Conservation (phyloP, 1,140 invertebrate species). For the Ericerus pela region DNA sequence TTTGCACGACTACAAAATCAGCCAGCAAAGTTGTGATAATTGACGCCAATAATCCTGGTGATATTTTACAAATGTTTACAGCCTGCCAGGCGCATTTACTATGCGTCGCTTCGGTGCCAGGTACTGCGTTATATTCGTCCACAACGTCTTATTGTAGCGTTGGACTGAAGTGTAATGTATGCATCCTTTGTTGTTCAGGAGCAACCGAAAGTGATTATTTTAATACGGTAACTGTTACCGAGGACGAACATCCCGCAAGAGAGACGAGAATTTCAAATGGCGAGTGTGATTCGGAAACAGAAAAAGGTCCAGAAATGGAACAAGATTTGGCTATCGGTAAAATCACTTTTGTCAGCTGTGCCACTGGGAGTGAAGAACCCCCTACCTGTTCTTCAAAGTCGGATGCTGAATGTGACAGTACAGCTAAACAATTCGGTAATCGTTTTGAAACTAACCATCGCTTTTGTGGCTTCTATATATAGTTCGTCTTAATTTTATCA, state of each 20-base stretch:
- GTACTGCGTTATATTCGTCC: too few species aligned
- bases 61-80: conserved; percentile 83
- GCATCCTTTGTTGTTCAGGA: too few species aligned
- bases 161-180: too few species aligned
- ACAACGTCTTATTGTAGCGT: too few species aligned
- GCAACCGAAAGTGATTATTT: conserved; percentile 55
- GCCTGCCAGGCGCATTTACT: conserved; percentile 86
- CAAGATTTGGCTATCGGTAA: conserved; percentile 22
- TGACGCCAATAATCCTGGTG: conserved; percentile 93
- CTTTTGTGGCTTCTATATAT: too few species aligned
- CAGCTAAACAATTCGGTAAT: too few species aligned
- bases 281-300: too few species aligned
- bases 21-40: conserved; percentile 88
- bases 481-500: too few species aligned
- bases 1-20: conserved; percentile 83
- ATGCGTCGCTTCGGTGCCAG: conserved; percentile 87
- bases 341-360: conserved; percentile 29
- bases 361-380: conserved; percentile 27
- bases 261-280: not conserved
- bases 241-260: conserved; percentile 15
- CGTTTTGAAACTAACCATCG: too few species aligned
- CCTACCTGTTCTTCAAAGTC: too few species aligned
- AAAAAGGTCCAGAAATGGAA: too few species aligned
- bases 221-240: not conserved
- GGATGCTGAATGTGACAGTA: too few species aligned